Conservation (phyloP, 2,113 vertebrate genomes). For the Thunnus thynnus region DNA sequence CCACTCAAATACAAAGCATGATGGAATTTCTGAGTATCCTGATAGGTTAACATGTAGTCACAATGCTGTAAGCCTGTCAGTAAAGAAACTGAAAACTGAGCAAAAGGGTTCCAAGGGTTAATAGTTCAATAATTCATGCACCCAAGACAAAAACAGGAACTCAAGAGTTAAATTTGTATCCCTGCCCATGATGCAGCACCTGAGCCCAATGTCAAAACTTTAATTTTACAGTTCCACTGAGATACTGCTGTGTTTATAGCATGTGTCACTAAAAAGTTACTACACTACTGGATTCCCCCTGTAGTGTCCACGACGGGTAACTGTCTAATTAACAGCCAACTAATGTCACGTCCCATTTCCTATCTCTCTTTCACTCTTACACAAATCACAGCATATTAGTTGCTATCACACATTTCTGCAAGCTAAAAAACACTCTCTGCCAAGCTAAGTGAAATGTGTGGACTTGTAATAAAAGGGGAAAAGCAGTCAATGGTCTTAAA, state of each 20-base stretch:
- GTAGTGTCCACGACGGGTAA: conserved; percentile 45
- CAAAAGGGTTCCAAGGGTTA: background rate
- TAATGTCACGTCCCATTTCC: conserved; percentile 35
- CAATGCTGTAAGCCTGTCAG: background rate
- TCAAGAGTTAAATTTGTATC: conserved; percentile 29
- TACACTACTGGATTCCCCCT: conserved; percentile 11
- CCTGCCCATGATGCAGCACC: conserved; percentile 24
- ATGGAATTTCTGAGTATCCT: background rate
- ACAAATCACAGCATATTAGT: conserved; percentile 1
- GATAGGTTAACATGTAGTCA: background rate
- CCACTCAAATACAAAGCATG: too few species aligned
- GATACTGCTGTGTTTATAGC: conserved; percentile 34
- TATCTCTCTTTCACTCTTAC: background rate
- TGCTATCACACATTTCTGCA: conserved; percentile 28
- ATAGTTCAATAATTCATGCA: background rate
- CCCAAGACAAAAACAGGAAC: conserved; percentile 5
- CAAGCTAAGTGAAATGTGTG: conserved; percentile 47
- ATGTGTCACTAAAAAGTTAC: conserved; percentile 12
- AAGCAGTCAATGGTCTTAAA: conserved; percentile 44
- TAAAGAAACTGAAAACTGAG: background rate
- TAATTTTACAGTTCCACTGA: conserved; percentile 21
- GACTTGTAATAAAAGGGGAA: conserved; percentile 37
- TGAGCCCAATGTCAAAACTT: conserved; percentile 46
- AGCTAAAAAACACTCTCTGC: conserved; percentile 28
- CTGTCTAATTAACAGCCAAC: conserved; percentile 59